These are phyloP conservation scores for Sarcophilus harrisii DNA, from an alignment of 2,797 vertebrate genomes.

Conservation along the genomic window DNA sequence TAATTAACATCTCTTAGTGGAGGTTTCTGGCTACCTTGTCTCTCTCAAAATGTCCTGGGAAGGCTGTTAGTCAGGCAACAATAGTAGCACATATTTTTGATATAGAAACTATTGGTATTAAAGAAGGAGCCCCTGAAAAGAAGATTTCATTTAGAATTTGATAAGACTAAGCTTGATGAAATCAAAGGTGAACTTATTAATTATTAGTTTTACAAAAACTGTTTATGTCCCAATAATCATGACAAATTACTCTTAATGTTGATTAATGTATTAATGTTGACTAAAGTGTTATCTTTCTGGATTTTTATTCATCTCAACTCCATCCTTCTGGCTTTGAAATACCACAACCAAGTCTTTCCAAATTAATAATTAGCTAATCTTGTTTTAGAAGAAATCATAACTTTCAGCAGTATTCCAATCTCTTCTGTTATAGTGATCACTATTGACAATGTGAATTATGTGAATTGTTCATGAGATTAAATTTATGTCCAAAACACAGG, in stretches of 20 bases:
- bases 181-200: background rate
- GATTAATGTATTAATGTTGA: no score
- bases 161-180: background rate
- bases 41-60: background rate
- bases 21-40: background rate
- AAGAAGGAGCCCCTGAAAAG: background rate
- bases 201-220: background rate
- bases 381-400: no score
- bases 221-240: background rate
- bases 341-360: no score
- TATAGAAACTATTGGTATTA: background rate
- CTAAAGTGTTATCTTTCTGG: no score
- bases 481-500: no score
- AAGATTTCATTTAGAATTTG: background rate
- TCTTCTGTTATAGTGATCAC: no score
- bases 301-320: no score
- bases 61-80: background rate
- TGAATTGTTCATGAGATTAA: no score
- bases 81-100: background rate
- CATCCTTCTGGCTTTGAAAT: no score
- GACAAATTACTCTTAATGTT: background rate
- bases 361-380: no score
- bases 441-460: no score
- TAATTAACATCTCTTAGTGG: background rate
- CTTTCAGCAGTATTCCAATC: no score